Evolutionary conservation across 2,797 vertebrate species (phyloP).

Genomic region (Nyctalus aviator): DNA sequence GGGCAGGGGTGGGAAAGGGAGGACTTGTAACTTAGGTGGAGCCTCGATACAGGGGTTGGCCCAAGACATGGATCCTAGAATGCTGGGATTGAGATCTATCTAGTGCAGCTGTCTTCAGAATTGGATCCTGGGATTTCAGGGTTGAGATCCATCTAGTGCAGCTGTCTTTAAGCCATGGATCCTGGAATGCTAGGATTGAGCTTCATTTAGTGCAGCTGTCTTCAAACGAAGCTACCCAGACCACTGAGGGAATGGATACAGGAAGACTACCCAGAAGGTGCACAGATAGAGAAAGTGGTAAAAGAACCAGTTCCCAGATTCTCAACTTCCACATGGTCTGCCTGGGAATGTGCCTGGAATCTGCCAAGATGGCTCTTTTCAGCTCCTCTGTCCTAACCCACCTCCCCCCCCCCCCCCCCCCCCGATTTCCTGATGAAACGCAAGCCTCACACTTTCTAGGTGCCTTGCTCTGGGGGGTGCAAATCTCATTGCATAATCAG

Average conservation of each 20-base stretch:
- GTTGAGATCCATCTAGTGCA: neutral
- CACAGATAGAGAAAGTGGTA: neutral
- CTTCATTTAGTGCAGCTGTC: neutral
- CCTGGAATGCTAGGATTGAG: neutral
- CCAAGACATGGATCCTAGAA: neutral
- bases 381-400: neutral
- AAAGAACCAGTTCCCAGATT: neutral
- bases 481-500: neutral
- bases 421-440: neutral
- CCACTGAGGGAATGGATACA: fast-evolving
- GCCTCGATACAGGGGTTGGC: neutral
- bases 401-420: neutral
- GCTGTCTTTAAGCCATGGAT: neutral
- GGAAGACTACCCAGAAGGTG: neutral
- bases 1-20: neutral
- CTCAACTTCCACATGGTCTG: neutral
- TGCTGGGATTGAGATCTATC: neutral
- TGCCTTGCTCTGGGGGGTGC: neutral
- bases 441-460: neutral
- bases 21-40: neutral
- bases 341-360: too few species aligned
- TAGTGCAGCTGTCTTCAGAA: neutral
- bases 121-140: neutral
- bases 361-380: neutral
- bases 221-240: neutral